These are phyloP conservation scores for Elachura formosa DNA, from an alignment of 2,113 vertebrate species.

Conservation along the genomic window DNA sequence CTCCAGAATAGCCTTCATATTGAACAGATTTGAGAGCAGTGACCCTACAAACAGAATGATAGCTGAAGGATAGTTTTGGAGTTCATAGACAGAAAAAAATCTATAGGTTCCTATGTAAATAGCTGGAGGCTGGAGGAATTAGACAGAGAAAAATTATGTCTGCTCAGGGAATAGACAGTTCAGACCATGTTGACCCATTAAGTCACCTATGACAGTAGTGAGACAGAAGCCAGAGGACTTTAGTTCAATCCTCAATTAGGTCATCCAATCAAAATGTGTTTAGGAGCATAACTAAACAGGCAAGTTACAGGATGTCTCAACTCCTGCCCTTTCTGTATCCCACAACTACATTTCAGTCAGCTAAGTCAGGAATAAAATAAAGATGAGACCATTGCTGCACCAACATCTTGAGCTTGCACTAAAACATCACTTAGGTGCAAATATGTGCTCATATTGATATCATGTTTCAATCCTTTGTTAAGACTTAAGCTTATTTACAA, in stretches of 20 bases:
- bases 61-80: slow-evolving; percentile 11
- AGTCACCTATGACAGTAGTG: neutral
- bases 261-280: slow-evolving; percentile 22
- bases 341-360: neutral
- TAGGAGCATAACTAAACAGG: slow-evolving; percentile 22
- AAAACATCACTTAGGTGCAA: neutral
- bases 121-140: slow-evolving; percentile 43
- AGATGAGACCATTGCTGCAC: neutral
- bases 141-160: slow-evolving; percentile 46
- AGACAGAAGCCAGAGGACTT: slow-evolving; percentile 33
- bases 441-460: neutral
- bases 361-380: neutral
- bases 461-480: neutral
- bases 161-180: slow-evolving; percentile 4
- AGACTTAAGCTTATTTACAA: neutral
- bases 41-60: slow-evolving; percentile 24
- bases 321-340: neutral
- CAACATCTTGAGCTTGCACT: neutral
- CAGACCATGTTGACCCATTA: slow-evolving; percentile 37
- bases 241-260: slow-evolving; percentile 51
- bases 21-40: neutral
- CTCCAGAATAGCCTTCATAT: neutral
- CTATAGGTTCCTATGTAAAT: slow-evolving; percentile 52
- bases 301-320: neutral
- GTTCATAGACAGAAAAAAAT: slow-evolving; percentile 22